phyloP scores from a whole-genome alignment of 2,888 invertebrate species.

The Mycalesis mineus region DNA sequence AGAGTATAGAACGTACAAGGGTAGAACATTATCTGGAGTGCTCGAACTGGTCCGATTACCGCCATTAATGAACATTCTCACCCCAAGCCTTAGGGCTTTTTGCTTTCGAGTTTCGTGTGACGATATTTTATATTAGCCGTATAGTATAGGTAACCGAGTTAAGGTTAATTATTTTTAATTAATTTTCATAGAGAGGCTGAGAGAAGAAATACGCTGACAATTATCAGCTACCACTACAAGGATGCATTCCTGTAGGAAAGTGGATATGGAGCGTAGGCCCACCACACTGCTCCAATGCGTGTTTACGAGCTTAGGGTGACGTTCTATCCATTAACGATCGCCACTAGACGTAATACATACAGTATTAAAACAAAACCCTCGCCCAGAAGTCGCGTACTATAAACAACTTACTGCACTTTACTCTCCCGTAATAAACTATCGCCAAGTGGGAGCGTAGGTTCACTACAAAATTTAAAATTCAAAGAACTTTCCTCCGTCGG shows the following conservation, averaged over 20 bases:
- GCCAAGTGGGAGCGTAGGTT: neutral
- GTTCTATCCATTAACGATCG: too few relatives aligned
- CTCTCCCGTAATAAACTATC: neutral
- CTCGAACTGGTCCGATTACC: slow-evolving; percentile 1
- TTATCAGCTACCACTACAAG: too few relatives aligned
- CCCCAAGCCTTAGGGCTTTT: neutral
- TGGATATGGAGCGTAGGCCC: too few relatives aligned
- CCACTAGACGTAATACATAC: too few relatives aligned
- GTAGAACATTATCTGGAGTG: slow-evolving; percentile 11
- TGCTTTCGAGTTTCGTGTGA: neutral
- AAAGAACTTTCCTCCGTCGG: slow-evolving; percentile 12
- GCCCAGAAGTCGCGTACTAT: too few relatives aligned
- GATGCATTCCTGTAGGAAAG: too few relatives aligned
- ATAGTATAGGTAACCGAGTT: neutral
- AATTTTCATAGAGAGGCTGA: too few relatives aligned
- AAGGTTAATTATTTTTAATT: too few relatives aligned
- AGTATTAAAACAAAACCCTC: neutral
- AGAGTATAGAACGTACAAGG: too few relatives aligned
- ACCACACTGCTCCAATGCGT: too few relatives aligned
- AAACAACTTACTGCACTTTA: neutral
- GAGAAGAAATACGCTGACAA: too few relatives aligned
- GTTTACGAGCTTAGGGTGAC: too few relatives aligned
- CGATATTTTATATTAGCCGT: neutral
- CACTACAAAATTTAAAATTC: slow-evolving; percentile 21
- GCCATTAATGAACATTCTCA: slow-evolving; percentile 3